A percentile compares a stretch with the other conserved stretches of the same genome.
Evolutionary conservation across 2,113 vertebrate species (phyloP).

Genomic region (Malurus alboscapulatus): DNA sequence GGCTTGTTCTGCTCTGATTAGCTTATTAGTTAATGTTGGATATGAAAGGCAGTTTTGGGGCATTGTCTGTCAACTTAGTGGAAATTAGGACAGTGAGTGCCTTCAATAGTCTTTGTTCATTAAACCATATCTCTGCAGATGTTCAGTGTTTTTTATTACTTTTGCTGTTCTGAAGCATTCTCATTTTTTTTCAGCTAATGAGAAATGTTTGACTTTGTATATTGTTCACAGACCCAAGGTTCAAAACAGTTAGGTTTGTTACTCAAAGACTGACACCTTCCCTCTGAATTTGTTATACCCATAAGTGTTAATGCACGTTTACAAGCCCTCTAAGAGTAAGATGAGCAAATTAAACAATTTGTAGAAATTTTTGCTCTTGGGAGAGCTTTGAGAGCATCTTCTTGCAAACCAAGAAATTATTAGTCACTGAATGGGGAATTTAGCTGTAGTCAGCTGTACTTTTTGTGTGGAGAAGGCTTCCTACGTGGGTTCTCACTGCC

Average conservation of each 20-base stretch:
- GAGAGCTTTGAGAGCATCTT: not conserved
- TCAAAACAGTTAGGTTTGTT: slow-evolving; percentile 5
- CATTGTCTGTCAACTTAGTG: slow-evolving; percentile 78
- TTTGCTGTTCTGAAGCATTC: slow-evolving; percentile 52
- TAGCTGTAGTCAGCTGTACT: not conserved
- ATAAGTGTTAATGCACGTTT: not conserved
- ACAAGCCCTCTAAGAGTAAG: not conserved
- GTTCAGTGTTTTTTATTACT: slow-evolving; percentile 68
- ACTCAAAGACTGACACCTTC: slow-evolving; percentile 11
- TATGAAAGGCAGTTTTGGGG: slow-evolving; percentile 75
- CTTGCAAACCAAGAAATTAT: not conserved
- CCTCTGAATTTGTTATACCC: slow-evolving; percentile 5
- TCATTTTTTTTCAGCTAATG: slow-evolving; percentile 50
- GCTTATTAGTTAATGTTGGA: slow-evolving; percentile 76
- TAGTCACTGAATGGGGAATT: not conserved
- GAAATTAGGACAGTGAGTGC: slow-evolving; percentile 78
- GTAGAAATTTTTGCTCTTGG: not conserved
- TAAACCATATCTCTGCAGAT: slow-evolving; percentile 79
- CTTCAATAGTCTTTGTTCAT: slow-evolving; percentile 78
- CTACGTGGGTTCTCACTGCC: rapidly evolving
- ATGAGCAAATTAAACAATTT: not conserved
- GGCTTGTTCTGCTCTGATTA: slow-evolving; percentile 80
- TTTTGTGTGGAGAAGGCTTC: not conserved
- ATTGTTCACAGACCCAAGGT: not conserved
- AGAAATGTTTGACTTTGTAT: slow-evolving; percentile 14